Conservation (phyloP, 2,797 vertebrate species). For the Malurus splendens region DNA sequence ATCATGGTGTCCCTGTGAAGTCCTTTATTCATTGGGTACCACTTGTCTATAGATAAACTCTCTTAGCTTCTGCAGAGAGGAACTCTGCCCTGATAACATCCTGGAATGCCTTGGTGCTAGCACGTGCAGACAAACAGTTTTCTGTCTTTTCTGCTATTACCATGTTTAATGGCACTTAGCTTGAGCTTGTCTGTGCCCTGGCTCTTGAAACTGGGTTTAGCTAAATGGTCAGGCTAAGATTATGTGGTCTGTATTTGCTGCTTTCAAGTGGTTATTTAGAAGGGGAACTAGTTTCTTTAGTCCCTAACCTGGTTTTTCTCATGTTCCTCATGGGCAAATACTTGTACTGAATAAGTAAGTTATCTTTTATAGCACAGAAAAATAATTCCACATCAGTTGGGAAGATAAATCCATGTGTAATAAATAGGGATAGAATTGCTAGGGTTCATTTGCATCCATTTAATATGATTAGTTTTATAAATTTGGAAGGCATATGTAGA, state of each 20-base stretch:
- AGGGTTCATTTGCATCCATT: background rate
- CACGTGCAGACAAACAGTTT: background rate
- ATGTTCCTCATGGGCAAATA: background rate
- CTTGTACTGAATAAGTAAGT: background rate
- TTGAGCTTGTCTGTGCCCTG: background rate
- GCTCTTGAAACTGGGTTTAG: background rate
- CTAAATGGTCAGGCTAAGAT: background rate
- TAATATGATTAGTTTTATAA: background rate
- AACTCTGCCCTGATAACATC: background rate
- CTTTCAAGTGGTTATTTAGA: background rate
- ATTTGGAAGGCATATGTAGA: background rate
- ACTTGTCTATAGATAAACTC: background rate
- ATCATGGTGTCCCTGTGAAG: background rate
- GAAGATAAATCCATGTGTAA: background rate
- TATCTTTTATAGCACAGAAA: background rate
- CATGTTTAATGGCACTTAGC: background rate
- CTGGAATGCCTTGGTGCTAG: background rate
- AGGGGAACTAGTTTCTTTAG: background rate
- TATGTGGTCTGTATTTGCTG: background rate
- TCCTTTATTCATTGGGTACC: background rate
- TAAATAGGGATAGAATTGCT: background rate
- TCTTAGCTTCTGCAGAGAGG: background rate
- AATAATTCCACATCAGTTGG: background rate
- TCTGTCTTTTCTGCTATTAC: background rate
- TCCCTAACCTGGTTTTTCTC: background rate